phyloP scores from a whole-genome alignment of 2,113 vertebrate species.

The Emydocephalus ijimae region DNA sequence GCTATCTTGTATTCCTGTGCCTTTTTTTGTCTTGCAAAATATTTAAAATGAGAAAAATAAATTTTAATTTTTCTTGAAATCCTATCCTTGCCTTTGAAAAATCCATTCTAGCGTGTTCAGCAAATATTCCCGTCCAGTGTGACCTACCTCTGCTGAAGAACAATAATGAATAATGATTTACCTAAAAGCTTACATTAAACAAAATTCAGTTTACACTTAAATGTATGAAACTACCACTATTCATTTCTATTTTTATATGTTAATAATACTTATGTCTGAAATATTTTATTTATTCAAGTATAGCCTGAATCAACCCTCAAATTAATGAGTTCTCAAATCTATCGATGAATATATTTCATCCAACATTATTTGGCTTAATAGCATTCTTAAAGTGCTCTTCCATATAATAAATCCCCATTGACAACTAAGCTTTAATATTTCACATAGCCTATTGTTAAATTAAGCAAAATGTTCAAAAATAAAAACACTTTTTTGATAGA shows the following conservation, averaged over 20 bases:
- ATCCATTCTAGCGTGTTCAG: too few species aligned
- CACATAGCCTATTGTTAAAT: neutral
- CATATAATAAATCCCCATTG: too few species aligned
- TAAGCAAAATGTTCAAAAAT: neutral
- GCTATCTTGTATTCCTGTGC: too few species aligned
- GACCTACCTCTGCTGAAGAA: too few species aligned
- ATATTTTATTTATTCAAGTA: neutral
- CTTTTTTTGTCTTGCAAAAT: too few species aligned
- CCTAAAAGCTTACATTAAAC: too few species aligned
- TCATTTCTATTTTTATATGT: neutral
- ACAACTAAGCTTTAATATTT: neutral
- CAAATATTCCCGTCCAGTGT: too few species aligned
- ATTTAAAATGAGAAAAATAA: too few species aligned
- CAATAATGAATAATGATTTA: too few species aligned
- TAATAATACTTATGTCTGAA: neutral
- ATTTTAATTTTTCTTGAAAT: too few species aligned
- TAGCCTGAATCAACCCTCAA: neutral
- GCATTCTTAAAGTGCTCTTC: too few species aligned
- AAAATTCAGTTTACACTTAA: neutral
- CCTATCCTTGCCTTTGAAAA: too few species aligned
- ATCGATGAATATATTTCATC: neutral
- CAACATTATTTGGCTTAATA: neutral
- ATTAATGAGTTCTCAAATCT: neutral
- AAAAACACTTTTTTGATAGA: neutral
- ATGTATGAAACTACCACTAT: neutral